Evolutionary conservation across 2,888 invertebrate species (phyloP), one percentile per base, ranked within the genome.

Genomic region (Ellobium chinense): DNA sequence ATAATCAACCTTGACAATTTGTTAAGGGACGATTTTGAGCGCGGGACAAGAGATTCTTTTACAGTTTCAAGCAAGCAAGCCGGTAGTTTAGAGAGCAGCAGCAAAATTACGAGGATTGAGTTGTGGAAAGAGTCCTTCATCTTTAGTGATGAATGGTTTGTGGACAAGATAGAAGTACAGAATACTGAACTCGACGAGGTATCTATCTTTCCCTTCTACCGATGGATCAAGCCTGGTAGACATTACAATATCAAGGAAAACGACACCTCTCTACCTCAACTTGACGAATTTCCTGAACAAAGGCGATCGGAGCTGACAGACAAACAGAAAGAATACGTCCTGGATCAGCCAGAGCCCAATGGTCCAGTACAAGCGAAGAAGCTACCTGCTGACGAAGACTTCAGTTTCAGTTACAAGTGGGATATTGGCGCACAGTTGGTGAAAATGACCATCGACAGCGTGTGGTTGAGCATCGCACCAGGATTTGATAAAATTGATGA

Each of bases 231-330:
- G 39, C 85, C 92, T 1, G 87, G 91, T 60, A 85, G 86, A 39
- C 90, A 89, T 56, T 93, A 93, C 85, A 74, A 89, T 39, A 89
- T 94, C 46, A 83, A 86, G 27, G 89, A 92, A 84, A 90, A 89
- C 82, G 93, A 93, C 81, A 91, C 91, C 5, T 87, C 89, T 46
- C 85, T 94, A 65, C 93, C 94, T 0, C 92, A 93, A 84, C 83
- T 87, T 76, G 93, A 93, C 82, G 88, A 89, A 1, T 86, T 92
- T 78, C 76, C 68, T 1, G 91, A 92, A n/a, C 91, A 91, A 76
- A 85, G 94, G 46, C 78, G 85, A 31, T 82, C 86, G 37, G 93
- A 94, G 80, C 86, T 94, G 63, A 87, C 88, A 56, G 89, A 90
- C 62, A 93, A 92, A 84, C 84, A 88, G 66, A 74, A 87, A 27